Evolutionary conservation across 2,797 vertebrate species (phyloP), one percentile per base, ranked within the genome.

Genomic region (Megalops cyprinoides): DNA sequence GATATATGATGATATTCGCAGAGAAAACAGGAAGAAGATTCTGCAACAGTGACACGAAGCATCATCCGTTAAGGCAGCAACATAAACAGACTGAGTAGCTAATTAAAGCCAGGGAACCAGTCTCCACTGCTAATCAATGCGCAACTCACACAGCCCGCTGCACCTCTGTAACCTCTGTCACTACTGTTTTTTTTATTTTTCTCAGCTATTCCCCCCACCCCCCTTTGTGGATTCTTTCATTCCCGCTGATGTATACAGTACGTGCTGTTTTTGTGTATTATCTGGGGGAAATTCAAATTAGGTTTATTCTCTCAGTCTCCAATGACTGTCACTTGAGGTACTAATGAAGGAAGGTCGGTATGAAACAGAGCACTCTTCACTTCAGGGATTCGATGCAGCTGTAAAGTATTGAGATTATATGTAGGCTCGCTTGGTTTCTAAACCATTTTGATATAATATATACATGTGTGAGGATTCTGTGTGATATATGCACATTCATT

Each of bases 61-160:
- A 10, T 10, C n/a, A 51, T n/a, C 31, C 73, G 46, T 28, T 74
- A 31, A 51, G 46, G 73, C 31, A 8, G 74, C 44, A 51, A 28
- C 74, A 46, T 74, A 74, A 74, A 74, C 73, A 74, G 73, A 49
- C 42, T 1, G 20, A 46, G 71, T 10, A 18, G n/a, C 73, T 51
- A 74, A 74, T 74, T 74, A 74, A 31, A n/a, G 73, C 44, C 73
- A 71, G 67, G 67, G 44, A 71, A n/a, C 37, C 39, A 48, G 73
- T 49, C 73, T 42, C 44, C 15, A 25, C 25, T 0, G 44, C 73
- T 74, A 48, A 74, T 49, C 46, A 28, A 23, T 25, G 8, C 71
- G 46, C 71, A 7, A 28, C 73, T 49, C 73, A 3, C n/a, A 1
- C 31, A 48, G 46, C 73, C 31, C 28, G 73, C 73, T 74, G 44